Evolutionary conservation across 2,797 vertebrate genomes (phyloP), one percentile per base, ranked within the genome.

Genomic region (Bovichtus diacanthus): DNA sequence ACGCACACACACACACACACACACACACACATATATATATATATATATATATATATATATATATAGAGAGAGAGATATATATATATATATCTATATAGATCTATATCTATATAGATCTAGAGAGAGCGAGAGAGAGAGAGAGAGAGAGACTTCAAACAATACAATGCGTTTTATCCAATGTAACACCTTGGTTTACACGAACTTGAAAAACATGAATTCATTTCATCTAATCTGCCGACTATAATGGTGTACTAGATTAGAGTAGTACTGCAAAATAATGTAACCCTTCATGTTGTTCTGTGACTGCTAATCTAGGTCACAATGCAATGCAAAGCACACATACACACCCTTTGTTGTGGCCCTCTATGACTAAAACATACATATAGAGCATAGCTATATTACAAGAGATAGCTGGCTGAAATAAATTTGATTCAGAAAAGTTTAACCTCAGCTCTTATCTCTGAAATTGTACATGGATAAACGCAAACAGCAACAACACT

Each of bases 261-360:
- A 46, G 56, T 18, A 12, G 34, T 6, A 18, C 55, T 47, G 72
- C 58, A 84, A 85, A 80, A 86, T 83, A 85, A 76, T 74, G 51
- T 44, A 75, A 76, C 75, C 82, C 82, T 87, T 90, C 83, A 90
- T 80, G 87, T 83, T 73, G 78, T 47, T 78, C 75, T 63, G 58
- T 18, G 47, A 60, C 34, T 23, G 80, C 78, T 92, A 90, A 90
- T 88, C 90, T 84, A 78, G 87, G 81, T 87, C 89, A 87, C 89
- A 90, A 90, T 80, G 90, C 64, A 41, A 78, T 9, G 44, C 49
- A 87, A 84, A 81, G 44, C 70, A 56, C 47, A 9, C 51, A 27
- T 60, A 53, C 54, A 39, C 39, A 23, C 44, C 63, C 74, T 74
- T 70, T 78, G 63, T 78, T 66, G 44, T 38, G 39, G 53, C 29